Evolutionary conservation across 2,113 vertebrate species (phyloP).

Genomic region (Tauraco erythrolophus): DNA sequence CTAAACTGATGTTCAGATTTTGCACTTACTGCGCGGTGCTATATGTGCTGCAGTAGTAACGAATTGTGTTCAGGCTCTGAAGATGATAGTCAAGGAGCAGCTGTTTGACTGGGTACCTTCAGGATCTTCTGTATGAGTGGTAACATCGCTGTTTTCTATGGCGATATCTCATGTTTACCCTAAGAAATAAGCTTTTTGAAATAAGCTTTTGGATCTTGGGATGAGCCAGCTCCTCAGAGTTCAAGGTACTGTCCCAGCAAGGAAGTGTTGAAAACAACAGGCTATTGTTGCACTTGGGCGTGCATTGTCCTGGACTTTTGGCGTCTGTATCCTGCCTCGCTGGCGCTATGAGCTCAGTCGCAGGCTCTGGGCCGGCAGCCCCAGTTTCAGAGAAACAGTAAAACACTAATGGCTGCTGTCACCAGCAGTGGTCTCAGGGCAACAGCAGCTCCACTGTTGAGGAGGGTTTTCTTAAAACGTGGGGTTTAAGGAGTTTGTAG

Average conservation of each 20-base stretch:
- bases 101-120: neutral
- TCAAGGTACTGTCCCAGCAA: neutral
- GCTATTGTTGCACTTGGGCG: neutral
- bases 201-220: neutral
- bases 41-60: accelerated
- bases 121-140: neutral
- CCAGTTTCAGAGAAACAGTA: neutral
- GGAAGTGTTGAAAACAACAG: conserved; percentile 41
- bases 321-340: neutral
- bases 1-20: neutral
- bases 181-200: neutral
- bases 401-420: neutral
- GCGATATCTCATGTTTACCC: neutral
- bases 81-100: accelerated
- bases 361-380: neutral
- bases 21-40: accelerated
- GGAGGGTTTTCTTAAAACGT: accelerated
- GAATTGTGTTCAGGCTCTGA: neutral
- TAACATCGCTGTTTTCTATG: neutral
- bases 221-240: neutral
- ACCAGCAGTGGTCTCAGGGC: neutral
- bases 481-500: neutral
- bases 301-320: neutral
- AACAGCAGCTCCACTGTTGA: neutral
- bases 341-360: accelerated